Percentiles rank a stretch among this genome's conserved stretches.
Evolutionary conservation across 2,113 vertebrate species (phyloP).

Genomic region (Setophaga coronata): DNA sequence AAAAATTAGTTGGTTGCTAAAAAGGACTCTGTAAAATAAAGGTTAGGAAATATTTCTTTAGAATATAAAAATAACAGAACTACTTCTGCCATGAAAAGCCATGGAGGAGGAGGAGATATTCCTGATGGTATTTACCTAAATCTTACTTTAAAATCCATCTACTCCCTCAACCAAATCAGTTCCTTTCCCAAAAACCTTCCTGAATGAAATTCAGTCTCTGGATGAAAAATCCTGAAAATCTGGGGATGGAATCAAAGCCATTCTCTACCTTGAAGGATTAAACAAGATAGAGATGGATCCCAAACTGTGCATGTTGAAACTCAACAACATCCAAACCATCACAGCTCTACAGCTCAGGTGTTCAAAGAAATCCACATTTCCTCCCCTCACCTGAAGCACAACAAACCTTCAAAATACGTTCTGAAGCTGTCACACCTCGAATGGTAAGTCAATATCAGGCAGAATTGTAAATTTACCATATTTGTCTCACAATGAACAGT

Average conservation of each 20-base stretch:
- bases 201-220: not conserved
- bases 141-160: not conserved
- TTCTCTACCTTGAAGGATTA: not conserved
- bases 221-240: not conserved
- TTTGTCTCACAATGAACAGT: constrained; percentile 32
- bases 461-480: constrained; percentile 39
- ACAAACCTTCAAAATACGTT: not conserved
- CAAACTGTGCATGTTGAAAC: not conserved
- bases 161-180: not conserved
- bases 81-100: not conserved
- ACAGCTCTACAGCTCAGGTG: not conserved
- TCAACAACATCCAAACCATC: not conserved
- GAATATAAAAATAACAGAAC: not conserved
- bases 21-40: not conserved
- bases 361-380: not conserved
- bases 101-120: not conserved
- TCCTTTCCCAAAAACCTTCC: not conserved
- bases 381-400: not conserved
- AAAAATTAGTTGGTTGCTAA: not conserved
- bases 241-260: not conserved
- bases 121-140: not conserved
- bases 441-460: constrained; percentile 33
- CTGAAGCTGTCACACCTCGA: not conserved
- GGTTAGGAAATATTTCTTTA: not conserved
- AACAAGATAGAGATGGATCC: accelerated